These are phyloP conservation scores for Cryptotermes secundus DNA, from an alignment of 1,140 invertebrate species.

Conservation along the genomic window DNA sequence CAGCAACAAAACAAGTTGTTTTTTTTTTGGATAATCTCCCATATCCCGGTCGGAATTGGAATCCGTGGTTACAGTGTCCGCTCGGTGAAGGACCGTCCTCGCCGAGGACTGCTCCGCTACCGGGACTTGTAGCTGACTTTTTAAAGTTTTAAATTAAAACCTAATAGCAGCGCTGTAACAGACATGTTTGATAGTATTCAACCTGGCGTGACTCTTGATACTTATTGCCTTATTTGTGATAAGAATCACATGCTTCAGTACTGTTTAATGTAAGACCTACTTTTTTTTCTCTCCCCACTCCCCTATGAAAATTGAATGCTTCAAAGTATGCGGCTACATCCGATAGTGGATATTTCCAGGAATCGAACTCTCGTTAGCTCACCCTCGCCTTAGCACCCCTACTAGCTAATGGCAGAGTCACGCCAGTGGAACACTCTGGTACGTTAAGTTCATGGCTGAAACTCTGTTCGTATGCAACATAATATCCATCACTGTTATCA, in stretches of 20 bases:
- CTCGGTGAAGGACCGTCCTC: no score
- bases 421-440: neutral
- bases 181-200: neutral
- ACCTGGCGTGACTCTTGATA: no score
- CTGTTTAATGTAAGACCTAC: slow-evolving; percentile 1
- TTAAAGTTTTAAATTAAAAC: no score
- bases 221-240: neutral
- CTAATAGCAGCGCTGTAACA: neutral
- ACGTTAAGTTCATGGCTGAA: neutral
- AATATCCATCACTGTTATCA: no score
- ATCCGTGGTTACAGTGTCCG: no score
- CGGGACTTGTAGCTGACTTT: no score
- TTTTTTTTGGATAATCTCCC: no score
- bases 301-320: neutral
- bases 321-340: neutral
- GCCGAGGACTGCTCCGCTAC: no score
- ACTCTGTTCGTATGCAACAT: neutral
- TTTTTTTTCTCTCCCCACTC: neutral
- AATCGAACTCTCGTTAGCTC: neutral
- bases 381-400: neutral
- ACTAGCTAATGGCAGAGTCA: neutral
- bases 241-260: slow-evolving; percentile 9
- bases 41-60: no score
- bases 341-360: neutral
- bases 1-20: no score